Evolutionary conservation across 2,888 invertebrate species (phyloP), one percentile per base, ranked within the genome.

Genomic region (Teleiodes luculella): DNA sequence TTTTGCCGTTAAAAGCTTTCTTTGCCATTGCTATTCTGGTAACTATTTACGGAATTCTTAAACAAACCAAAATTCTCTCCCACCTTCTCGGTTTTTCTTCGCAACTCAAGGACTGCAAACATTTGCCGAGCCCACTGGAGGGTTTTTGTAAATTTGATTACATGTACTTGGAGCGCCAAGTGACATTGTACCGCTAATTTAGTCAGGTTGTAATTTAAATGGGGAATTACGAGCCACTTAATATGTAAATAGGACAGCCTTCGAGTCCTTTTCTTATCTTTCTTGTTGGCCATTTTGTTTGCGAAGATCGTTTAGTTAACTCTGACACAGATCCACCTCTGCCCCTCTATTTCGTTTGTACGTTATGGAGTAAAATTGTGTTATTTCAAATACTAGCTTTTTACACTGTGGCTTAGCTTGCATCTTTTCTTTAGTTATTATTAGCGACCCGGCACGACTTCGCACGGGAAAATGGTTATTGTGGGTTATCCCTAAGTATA

Each of bases 131-230:
- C 65, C 60, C 64, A 66, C 64, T 68, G 61, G 66, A 73, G 66
- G 63, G 70, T 67, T 69, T 70, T 68, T 55, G 63, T 64, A 70
- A 78, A 77, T 75, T 71, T 67, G 69, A 74, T 79, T 74, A 75
- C 63, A 61, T 57, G 55, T 54, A 61, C 61, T 53, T 49, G 33
- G 31, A 61, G 55, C 39, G 57, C 53, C 54, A 43, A 58, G 57
- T 57, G 55, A 60, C 55, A 57, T 58, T 59, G 59, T 57, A 59
- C 58, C 58, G 56, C 60, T 66, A 61, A 65, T 66, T 62, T 60
- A 59, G 57, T 57, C 53, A 41, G 14, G 53, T 51, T 55, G 48
- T 55, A 59, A 58, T 58, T 60, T 54, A 57, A 57, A 60, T 60
- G 53, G 46, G 35, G 53, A 49, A 54, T 54, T 49, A 54, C 54